Percentiles rank a stretch among this genome's conserved stretches.
phyloP scores from a whole-genome alignment of 2,797 vertebrate genomes.

The Platyrinchus mystaceus region DNA sequence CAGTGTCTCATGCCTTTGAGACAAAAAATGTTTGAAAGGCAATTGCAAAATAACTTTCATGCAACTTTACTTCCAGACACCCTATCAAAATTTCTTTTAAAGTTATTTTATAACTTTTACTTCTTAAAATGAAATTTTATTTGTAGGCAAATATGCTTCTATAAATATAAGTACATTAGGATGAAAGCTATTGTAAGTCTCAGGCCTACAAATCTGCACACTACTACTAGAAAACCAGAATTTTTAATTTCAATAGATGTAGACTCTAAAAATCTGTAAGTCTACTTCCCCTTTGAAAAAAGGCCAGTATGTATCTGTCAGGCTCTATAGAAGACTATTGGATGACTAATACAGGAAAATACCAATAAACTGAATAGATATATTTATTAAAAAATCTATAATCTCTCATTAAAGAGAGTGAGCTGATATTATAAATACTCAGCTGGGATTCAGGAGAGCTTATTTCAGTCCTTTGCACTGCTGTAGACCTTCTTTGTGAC shows the following conservation, averaged over 20 bases:
- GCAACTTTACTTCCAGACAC: not conserved
- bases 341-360: not conserved
- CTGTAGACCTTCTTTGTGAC: not conserved
- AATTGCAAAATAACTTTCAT: not conserved
- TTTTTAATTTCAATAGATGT: not conserved
- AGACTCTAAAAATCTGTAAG: not conserved
- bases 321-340: not conserved
- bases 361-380: not conserved
- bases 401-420: not conserved
- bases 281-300: not conserved
- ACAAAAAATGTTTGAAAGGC: not conserved
- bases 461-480: not conserved
- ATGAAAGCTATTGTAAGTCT: not conserved
- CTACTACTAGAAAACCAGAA: not conserved
- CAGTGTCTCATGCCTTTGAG: not conserved
- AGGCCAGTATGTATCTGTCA: not conserved
- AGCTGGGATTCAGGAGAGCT: not conserved
- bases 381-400: not conserved
- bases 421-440: not conserved
- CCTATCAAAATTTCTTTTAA: not conserved
- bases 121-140: not conserved
- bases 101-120: not conserved
- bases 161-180: not conserved
- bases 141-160: not conserved
- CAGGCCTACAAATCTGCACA: not conserved